Conservation (phyloP, 1,140 invertebrate species). For the Drosophila yakuba region DNA sequence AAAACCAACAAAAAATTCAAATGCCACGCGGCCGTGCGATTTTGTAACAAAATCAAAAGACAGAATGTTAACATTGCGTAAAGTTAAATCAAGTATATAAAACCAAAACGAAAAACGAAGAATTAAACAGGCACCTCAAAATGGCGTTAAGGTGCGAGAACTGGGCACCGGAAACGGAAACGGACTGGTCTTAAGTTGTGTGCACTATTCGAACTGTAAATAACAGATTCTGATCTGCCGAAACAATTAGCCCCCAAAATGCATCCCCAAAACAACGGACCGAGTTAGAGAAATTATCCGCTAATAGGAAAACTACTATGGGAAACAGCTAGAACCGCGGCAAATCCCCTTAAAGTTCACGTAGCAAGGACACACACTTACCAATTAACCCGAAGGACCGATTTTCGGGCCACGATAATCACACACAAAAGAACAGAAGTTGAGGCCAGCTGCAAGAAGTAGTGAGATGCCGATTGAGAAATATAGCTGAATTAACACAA, state of each 20-base stretch:
- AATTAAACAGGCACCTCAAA: slow-evolving; percentile 16
- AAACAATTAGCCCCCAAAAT: slow-evolving; percentile 36
- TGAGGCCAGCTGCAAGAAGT: slow-evolving; percentile 54
- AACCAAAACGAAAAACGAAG: neutral
- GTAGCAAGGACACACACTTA: slow-evolving; percentile 45
- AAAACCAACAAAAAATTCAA: slow-evolving; percentile 12
- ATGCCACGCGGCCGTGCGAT: slow-evolving; percentile 57
- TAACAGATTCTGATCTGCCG: slow-evolving; percentile 57
- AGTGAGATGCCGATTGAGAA: slow-evolving; percentile 44
- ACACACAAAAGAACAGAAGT: slow-evolving; percentile 36
- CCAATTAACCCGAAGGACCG: neutral
- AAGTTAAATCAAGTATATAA: slow-evolving; percentile 47
- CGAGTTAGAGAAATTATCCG: slow-evolving; percentile 41
- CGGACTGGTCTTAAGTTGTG: slow-evolving; percentile 65
- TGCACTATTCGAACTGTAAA: slow-evolving; percentile 82
- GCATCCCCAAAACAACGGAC: slow-evolving; percentile 18
- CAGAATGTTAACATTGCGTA: slow-evolving; percentile 80
- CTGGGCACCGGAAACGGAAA: slow-evolving; percentile 46
- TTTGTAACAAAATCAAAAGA: slow-evolving; percentile 82
- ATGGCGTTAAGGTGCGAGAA: slow-evolving; percentile 10
- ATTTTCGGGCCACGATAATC: slow-evolving; percentile 63
- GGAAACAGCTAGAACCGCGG: slow-evolving; percentile 28
- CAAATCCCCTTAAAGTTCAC: slow-evolving; percentile 77
- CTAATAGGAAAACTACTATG: slow-evolving; percentile 42
- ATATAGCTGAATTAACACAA: slow-evolving; percentile 67